Percentiles rank a stretch among this genome's conserved stretches.
Evolutionary conservation across 2,113 vertebrate species (phyloP).

Genomic region (Polyodon spathula): DNA sequence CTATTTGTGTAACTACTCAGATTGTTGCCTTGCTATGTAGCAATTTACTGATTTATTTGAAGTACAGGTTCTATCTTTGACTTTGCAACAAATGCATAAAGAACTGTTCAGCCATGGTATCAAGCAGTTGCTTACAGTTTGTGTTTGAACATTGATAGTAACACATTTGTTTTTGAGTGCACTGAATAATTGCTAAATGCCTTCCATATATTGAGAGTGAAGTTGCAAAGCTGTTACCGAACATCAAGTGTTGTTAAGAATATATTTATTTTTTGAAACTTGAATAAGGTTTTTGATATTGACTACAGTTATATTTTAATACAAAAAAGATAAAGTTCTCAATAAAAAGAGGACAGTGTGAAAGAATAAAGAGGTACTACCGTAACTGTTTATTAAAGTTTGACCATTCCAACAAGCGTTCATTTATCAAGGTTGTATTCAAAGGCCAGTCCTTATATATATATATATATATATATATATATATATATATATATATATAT

Average conservation of each 20-base stretch:
- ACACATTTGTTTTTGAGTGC: conserved; percentile 17
- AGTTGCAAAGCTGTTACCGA: conserved; percentile 14
- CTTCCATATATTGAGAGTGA: conserved; percentile 9
- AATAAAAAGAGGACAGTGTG: conserved; percentile 9
- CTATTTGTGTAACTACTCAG: too few relatives aligned
- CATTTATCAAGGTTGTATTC: conserved; percentile 9
- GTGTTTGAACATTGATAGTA: conserved; percentile 6
- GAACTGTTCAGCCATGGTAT: conserved; percentile 1
- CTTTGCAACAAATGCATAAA: neutral
- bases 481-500: neutral
- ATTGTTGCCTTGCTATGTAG: neutral
- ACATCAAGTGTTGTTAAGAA: conserved; percentile 18
- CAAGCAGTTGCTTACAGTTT: neutral
- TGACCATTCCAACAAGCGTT: conserved; percentile 8
- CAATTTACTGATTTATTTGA: neutral
- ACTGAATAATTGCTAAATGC: conserved; percentile 14
- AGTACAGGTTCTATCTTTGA: too few relatives aligned
- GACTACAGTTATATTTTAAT: conserved; percentile 41
- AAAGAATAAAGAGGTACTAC: conserved; percentile 7
- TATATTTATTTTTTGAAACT: conserved; percentile 44
- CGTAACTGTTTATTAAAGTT: conserved; percentile 13
- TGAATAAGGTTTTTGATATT: conserved; percentile 36
- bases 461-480: neutral
- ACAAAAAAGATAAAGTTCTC: conserved; percentile 26
- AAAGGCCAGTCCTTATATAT: conserved; percentile 8